Evolutionary conservation across 1,140 invertebrate genomes (phyloP).

Genomic region (Leptinotarsa lineolata): DNA sequence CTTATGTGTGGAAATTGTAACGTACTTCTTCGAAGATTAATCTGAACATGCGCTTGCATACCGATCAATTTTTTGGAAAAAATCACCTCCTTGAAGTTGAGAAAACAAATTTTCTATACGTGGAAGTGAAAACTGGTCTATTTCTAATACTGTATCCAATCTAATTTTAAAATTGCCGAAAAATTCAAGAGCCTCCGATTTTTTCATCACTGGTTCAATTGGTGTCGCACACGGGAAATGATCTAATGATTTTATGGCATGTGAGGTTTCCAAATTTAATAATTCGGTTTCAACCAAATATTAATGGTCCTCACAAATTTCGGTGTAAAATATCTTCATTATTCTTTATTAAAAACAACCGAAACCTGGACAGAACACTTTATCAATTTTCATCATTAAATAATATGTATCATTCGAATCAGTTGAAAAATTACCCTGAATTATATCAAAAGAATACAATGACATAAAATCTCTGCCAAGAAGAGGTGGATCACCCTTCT

Average conservation of each 20-base stretch:
- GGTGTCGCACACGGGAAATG: conserved; percentile 52
- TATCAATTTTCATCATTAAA: conserved; percentile 17
- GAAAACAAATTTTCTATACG: conserved; percentile 56
- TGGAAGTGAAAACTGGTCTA: conserved; percentile 57
- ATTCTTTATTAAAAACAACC: not conserved
- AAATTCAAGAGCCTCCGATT: conserved; percentile 52
- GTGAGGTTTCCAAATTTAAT: conserved; percentile 11
- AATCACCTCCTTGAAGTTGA: conserved; percentile 44
- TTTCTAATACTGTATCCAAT: conserved; percentile 47
- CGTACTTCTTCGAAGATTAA: conserved; percentile 33
- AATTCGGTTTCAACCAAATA: conserved; percentile 30
- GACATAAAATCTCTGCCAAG: conserved; percentile 16
- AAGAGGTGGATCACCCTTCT: conserved; percentile 2
- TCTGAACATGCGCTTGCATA: conserved; percentile 56
- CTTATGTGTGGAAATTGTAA: conserved; percentile 5
- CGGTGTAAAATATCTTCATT: not conserved
- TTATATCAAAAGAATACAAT: conserved; percentile 16
- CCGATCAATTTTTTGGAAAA: conserved; percentile 55
- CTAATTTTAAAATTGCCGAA: conserved; percentile 57
- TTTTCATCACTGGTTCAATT: conserved; percentile 57
- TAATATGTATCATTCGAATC: conserved; percentile 8
- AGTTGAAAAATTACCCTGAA: conserved; percentile 12
- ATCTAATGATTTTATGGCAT: conserved; percentile 18
- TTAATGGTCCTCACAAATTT: conserved; percentile 30
- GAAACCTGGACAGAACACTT: conserved; percentile 11